These are phyloP conservation scores for Paragorgia papillata DNA, from an alignment of 92 coral and sea anemone species.

Conservation along the genomic window DNA sequence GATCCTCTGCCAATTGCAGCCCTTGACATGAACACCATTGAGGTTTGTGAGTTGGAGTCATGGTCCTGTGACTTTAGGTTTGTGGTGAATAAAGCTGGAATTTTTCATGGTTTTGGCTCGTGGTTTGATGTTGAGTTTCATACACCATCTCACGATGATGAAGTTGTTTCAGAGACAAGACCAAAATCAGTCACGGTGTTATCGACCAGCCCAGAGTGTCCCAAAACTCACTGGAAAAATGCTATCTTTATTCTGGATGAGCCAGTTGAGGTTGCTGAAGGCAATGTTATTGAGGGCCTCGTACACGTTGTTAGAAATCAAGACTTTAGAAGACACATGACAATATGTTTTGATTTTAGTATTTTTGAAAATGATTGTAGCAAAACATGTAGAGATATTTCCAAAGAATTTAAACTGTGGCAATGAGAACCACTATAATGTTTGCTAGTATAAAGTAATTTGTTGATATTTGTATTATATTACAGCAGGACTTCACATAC, in stretches of 20 bases:
- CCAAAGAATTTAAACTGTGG: conserved; percentile 34
- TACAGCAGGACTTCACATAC: too few relatives aligned
- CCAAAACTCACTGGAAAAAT: conserved; percentile 92
- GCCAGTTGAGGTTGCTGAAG: conserved; percentile 66
- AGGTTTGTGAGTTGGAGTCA: conserved; percentile 63
- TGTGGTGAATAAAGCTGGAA: conserved; percentile 64
- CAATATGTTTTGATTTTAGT: conserved; percentile 63
- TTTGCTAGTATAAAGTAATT: not conserved
- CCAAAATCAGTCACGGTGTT: conserved; percentile 52
- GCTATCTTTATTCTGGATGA: conserved; percentile 83
- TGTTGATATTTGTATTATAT: not conserved
- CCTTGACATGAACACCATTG: conserved; percentile 64
- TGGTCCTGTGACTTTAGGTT: conserved; percentile 64
- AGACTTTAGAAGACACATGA: conserved; percentile 76
- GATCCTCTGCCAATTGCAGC: conserved; percentile 61
- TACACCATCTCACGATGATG: conserved; percentile 44
- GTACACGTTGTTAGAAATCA: conserved; percentile 70
- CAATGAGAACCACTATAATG: not conserved
- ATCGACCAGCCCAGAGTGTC: conserved; percentile 72
- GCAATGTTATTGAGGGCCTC: conserved; percentile 67
- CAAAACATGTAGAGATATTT: conserved; percentile 4
- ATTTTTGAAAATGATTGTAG: conserved; percentile 35
- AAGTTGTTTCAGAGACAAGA: conserved; percentile 39
- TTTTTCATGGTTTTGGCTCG: conserved; percentile 82
- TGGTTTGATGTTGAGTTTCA: conserved; percentile 93